A percentile compares a stretch with the other conserved stretches of the same genome.
These are phyloP conservation scores for Martes flavigula DNA, from an alignment of 2,797 vertebrate species.

Conservation along the genomic window DNA sequence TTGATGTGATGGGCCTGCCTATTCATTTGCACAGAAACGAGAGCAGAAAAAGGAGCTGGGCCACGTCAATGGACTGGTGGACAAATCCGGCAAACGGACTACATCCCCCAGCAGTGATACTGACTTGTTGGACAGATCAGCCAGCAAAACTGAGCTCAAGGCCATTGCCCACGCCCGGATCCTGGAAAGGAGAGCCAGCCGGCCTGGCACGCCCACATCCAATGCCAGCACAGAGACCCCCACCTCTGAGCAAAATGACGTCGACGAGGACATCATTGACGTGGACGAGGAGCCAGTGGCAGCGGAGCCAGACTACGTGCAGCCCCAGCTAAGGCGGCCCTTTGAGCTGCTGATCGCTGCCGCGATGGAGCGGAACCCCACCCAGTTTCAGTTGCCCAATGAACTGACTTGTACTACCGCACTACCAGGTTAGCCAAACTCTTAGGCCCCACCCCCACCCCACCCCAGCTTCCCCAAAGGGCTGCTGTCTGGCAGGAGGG, in stretches of 20 bases:
- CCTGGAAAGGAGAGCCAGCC: constrained; percentile 94
- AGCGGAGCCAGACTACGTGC: constrained; percentile 90
- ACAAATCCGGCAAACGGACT: constrained; percentile 91
- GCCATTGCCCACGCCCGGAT: constrained; percentile 93
- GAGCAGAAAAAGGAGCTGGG: constrained; percentile 95
- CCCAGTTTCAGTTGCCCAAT: constrained; percentile 97
- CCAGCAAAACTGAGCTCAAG: constrained; percentile 87
- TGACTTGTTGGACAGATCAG: constrained; percentile 90
- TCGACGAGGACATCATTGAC: constrained; percentile 93
- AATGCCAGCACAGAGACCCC: constrained; percentile 94
- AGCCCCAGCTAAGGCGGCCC: constrained; percentile 92
- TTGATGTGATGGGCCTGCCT: constrained; percentile 80
- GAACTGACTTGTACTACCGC: constrained; percentile 98
- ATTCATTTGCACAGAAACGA: constrained; percentile 91
- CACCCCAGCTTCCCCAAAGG: neutral
- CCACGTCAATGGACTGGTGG: constrained; percentile 95
- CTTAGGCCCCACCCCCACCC: neutral
- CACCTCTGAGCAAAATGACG: constrained; percentile 96
- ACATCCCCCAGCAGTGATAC: constrained; percentile 93
- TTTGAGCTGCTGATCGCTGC: constrained; percentile 98
- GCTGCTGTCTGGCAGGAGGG: neutral
- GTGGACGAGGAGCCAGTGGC: constrained; percentile 93
- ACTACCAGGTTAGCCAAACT: constrained; percentile 91
- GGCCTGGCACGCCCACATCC: constrained; percentile 96
- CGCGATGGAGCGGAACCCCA: constrained; percentile 98